Conservation (phyloP, 2,113 vertebrate genomes). For the Hypomesus transpacificus region DNA sequence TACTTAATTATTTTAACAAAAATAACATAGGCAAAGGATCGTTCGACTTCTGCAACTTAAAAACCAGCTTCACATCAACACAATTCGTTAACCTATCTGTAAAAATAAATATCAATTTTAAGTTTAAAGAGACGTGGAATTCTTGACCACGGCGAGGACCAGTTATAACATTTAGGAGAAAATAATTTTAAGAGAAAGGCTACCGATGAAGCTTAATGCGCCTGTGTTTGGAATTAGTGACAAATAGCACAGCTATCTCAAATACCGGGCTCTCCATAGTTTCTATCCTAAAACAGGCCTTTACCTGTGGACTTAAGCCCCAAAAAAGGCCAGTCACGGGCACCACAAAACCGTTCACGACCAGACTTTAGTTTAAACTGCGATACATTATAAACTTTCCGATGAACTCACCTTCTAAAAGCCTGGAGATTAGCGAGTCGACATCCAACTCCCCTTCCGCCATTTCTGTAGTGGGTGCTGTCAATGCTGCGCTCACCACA, state of each 20-base stretch:
- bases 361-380: background rate
- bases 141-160: background rate
- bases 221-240: constrained; percentile 17
- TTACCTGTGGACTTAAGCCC: background rate
- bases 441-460: constrained; percentile 98
- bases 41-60: too few species aligned
- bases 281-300: constrained; percentile 2
- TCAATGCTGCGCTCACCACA: constrained; percentile 40
- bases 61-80: too few species aligned
- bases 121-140: too few species aligned
- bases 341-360: fast-evolving
- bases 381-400: fast-evolving
- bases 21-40: too few species aligned
- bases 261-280: constrained; percentile 14
- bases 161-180: background rate
- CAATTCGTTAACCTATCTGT: too few species aligned
- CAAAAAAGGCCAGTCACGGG: too few species aligned
- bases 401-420: constrained; percentile 86
- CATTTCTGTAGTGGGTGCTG: constrained; percentile 74
- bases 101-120: too few species aligned
- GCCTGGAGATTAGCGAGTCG: constrained; percentile 93
- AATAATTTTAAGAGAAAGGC: background rate
- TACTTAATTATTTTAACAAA: too few species aligned
- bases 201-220: constrained; percentile 25
- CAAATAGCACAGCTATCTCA: constrained; percentile 17